Evolutionary conservation across 2,797 vertebrate genomes (phyloP), one percentile per base, ranked within the genome.

Genomic region (Anguilla anguilla): DNA sequence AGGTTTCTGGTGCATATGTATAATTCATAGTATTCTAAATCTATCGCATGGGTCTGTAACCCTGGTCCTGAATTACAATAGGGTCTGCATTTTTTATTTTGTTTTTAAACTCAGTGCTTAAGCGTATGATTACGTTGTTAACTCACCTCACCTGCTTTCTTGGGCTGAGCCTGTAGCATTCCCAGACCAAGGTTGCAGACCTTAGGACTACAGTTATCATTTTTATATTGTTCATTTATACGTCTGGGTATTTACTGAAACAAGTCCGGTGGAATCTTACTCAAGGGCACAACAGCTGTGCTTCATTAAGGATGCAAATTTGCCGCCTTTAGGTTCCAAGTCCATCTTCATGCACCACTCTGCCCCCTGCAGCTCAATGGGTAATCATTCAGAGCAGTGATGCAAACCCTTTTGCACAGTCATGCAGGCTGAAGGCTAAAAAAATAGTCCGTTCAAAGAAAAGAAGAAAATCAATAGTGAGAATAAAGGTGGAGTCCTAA

Each of bases 401-500:
- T 22, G 15, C 0, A 43, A 79, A 43, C 39, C 35, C 3, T 22
- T 43, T 79, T 22, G 39, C 13, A 79, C 35, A 46, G 15, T 17
- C 5, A 17, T 35, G 55, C 49, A 11, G 25, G 46, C 46, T 15
- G 64, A 46, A 49, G 43, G 46, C 39, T 49, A 31, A 51, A 31
- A n/a, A 72, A 53, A 86, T 74, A 1, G 35, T 43, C 15, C 1
- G 22, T 86, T 86, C 64, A 22, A 39, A 19, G 43, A 46, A 69
- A 64, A 64, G 28, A 22, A 22, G 22, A 49, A 85, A 67, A 72
- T 85, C 59, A 85, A 69, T 72, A n/a, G 59, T 7, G 43, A 11
- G 85, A 69, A 69, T 85, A 49, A 69, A n/a, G 31, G 35, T 69
- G 61, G 61, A 69, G 13, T n/a, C 22, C 85, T 85, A 49, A 51